Evolutionary conservation across 2,113 vertebrate species (phyloP).

Genomic region (Hystrix brachyura): DNA sequence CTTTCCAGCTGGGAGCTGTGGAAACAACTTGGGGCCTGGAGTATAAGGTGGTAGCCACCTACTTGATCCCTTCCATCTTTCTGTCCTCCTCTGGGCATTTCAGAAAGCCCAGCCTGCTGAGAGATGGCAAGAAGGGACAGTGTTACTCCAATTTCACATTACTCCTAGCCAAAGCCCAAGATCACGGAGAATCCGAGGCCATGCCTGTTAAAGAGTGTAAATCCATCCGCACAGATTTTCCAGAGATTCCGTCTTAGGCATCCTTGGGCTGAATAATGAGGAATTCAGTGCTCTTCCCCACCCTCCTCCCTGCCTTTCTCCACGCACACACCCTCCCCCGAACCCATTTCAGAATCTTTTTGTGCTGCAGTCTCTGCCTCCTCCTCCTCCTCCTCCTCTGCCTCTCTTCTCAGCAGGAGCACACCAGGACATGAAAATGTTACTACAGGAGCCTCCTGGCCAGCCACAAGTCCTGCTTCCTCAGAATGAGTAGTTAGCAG

Average conservation of each 20-base stretch:
- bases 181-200: neutral
- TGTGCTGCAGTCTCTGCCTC: conserved; percentile 44
- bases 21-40: neutral
- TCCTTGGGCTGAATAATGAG: conserved; percentile 6
- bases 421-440: conserved; percentile 48
- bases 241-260: conserved; percentile 46
- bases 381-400: neutral
- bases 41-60: neutral
- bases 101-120: conserved; percentile 6
- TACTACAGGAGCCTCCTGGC: conserved; percentile 14
- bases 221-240: neutral
- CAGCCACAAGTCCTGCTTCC: neutral
- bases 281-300: neutral
- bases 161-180: neutral
- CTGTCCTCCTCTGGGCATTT: neutral
- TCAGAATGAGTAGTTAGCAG: neutral
- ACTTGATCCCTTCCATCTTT: neutral
- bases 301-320: neutral
- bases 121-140: neutral
- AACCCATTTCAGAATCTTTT: conserved; percentile 63
- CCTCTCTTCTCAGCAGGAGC: conserved; percentile 41
- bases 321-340: conserved; percentile 1
- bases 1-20: neutral
- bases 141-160: neutral
- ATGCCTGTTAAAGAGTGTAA: conserved; percentile 1